Conservation (phyloP, 2,888 invertebrate species). For the Heteromyza rotundicornis region DNA sequence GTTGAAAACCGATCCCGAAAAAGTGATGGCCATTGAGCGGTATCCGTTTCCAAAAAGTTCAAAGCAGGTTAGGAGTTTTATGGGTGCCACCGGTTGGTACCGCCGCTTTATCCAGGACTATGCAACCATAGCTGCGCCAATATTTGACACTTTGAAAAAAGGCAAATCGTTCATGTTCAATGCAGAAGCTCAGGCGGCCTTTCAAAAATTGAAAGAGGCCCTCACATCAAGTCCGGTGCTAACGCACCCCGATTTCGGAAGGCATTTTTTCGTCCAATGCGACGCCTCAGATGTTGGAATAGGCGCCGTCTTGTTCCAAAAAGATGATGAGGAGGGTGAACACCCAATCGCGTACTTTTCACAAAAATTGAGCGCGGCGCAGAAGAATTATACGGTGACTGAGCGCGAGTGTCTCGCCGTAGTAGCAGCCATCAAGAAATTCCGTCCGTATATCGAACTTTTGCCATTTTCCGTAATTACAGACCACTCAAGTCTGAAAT, state of each 20-base stretch:
- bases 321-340: neutral
- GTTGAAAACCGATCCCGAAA: conserved; percentile 15
- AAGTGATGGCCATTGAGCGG: conserved; percentile 1
- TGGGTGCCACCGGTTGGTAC: conserved; percentile 30
- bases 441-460: conserved; percentile 30
- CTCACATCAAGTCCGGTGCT: conserved; percentile 4
- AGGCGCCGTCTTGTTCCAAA: neutral
- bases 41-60: conserved; percentile 12
- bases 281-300: conserved; percentile 1
- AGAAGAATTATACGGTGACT: conserved; percentile 2
- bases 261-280: neutral
- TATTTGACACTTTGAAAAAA: conserved; percentile 9
- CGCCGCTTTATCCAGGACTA: conserved; percentile 22
- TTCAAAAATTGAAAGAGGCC: neutral
- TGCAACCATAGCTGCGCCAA: conserved; percentile 10
- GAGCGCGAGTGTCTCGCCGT: conserved; percentile 17
- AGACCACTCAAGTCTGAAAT: conserved; percentile 38
- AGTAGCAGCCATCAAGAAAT: too few relatives aligned
- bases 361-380: conserved; percentile 8
- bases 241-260: neutral
- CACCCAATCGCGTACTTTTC: conserved; percentile 13
- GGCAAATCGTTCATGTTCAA: neutral
- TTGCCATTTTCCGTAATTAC: conserved; percentile 29
- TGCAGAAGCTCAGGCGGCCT: neutral
- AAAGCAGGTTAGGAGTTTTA: conserved; percentile 19